Conservation (phyloP, 2,797 vertebrate genomes). For the Heteromormyrus szaboi region DNA sequence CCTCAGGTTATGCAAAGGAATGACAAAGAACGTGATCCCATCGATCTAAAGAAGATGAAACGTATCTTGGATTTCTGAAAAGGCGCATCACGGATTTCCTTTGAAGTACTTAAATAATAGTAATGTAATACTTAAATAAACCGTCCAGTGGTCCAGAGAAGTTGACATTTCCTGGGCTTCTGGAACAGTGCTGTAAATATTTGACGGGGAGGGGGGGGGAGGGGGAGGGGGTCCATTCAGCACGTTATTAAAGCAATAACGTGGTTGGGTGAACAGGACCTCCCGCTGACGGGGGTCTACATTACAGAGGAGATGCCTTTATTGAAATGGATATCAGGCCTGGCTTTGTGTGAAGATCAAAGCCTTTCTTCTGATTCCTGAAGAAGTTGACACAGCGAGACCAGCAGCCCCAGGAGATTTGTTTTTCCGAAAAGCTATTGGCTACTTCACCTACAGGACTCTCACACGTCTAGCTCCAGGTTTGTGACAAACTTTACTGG, state of each 20-base stretch:
- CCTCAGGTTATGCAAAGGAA: not conserved
- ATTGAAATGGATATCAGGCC: slow-evolving; percentile 55
- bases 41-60: not conserved
- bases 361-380: slow-evolving; percentile 45
- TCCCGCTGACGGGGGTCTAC: slow-evolving; percentile 40
- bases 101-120: not conserved
- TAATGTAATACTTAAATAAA: not conserved
- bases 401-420: slow-evolving; percentile 39
- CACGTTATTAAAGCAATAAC: slow-evolving; percentile 13
- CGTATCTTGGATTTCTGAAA: not conserved
- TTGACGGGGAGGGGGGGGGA: slow-evolving; percentile 18
- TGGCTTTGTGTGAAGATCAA: slow-evolving; percentile 56
- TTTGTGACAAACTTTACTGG: not conserved
- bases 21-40: not conserved
- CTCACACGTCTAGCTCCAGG: not conserved
- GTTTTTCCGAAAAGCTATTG: slow-evolving; percentile 4
- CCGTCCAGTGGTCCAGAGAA: not conserved
- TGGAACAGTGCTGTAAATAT: slow-evolving; percentile 8
- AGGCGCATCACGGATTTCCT: not conserved
- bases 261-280: slow-evolving; percentile 1
- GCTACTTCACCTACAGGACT: not conserved
- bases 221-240: not conserved
- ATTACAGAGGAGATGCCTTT: slow-evolving; percentile 46
- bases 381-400: slow-evolving; percentile 22
- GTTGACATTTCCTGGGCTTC: not conserved